Conservation (phyloP, 2,888 invertebrate genomes). For the Rotaria macrura region DNA sequence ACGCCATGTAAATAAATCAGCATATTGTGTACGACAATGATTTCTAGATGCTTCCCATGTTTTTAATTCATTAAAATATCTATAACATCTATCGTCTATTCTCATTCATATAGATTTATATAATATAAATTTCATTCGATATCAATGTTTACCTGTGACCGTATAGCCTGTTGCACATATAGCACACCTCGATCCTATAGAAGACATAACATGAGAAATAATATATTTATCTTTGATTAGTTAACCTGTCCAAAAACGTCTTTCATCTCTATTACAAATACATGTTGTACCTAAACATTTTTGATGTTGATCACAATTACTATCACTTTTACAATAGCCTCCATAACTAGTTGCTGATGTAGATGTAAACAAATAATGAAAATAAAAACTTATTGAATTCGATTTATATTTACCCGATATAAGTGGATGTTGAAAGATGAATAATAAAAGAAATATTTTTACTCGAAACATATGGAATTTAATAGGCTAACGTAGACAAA, state of each 20-base stretch:
- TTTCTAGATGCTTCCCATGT: background rate
- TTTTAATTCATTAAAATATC: background rate
- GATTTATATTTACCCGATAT: background rate
- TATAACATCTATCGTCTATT: background rate
- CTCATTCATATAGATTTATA: background rate
- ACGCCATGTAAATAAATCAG: background rate
- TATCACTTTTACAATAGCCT: background rate
- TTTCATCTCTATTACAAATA: background rate
- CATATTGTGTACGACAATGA: background rate
- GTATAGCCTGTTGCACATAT: background rate
- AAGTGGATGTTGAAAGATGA: background rate
- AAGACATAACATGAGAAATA: background rate
- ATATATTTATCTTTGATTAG: background rate
- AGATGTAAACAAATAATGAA: background rate
- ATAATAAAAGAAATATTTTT: background rate
- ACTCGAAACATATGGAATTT: background rate
- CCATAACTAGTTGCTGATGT: background rate
- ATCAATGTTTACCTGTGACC: background rate
- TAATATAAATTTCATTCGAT: background rate
- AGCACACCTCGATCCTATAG: background rate
- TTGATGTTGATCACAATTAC: background rate
- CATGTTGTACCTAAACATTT: background rate
- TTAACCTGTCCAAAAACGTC: background rate
- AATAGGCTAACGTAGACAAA: background rate
- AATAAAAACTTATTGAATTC: too few species aligned